phyloP scores from a whole-genome alignment of 2,888 invertebrate species.

The Branchipolynoe longqiensis region DNA sequence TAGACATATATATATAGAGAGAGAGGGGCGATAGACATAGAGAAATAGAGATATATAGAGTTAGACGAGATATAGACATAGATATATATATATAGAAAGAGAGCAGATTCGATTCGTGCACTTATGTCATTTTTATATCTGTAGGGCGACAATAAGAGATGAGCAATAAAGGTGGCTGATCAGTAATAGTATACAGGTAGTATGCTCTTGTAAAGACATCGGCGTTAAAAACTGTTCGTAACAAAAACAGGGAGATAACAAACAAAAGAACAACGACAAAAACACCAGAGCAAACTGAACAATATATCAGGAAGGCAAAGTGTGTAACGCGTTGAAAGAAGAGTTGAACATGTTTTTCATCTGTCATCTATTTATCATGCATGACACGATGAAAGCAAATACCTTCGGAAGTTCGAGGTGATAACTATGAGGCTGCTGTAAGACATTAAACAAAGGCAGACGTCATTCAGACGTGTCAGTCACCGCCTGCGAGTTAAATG shows the following conservation, averaged over 20 bases:
- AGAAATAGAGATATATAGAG: neutral
- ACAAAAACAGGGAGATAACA: constrained; percentile 6
- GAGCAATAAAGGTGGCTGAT: constrained; percentile 1
- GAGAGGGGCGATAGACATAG: too few species aligned
- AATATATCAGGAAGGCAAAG: neutral
- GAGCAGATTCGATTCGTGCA: too few species aligned
- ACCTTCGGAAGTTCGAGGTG: constrained; percentile 54
- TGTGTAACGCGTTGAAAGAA: constrained; percentile 5
- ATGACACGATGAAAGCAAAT: constrained; percentile 53
- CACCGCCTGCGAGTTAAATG: too few species aligned
- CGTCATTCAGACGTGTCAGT: too few species aligned
- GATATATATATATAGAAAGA: constrained; percentile 12
- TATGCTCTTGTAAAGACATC: neutral
- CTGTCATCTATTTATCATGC: constrained; percentile 48
- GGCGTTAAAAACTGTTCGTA: neutral
- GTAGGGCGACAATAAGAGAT: neutral
- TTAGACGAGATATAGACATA: neutral
- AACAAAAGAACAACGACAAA: neutral
- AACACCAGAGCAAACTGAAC: neutral
- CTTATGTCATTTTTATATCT: neutral
- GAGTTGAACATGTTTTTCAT: constrained; percentile 29
- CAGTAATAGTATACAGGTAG: neutral
- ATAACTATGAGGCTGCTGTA: constrained; percentile 54
- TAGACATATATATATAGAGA: too few species aligned
- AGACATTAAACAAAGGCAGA: constrained; percentile 52